Conservation (phyloP, 2,797 vertebrate genomes). For the Calcarius lapponicus region DNA sequence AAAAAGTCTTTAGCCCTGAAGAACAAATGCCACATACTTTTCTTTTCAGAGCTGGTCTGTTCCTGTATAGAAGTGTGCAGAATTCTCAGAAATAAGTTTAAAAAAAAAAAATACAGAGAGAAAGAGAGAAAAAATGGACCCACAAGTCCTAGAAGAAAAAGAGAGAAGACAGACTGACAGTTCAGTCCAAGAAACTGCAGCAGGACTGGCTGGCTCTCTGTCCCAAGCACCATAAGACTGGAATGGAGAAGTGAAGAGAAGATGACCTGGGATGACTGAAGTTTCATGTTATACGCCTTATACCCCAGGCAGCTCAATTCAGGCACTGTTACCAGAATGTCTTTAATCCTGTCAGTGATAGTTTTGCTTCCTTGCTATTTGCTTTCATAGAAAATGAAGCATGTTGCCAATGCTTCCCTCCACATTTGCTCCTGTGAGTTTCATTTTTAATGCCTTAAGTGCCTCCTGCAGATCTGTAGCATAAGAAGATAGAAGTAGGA, state of each 20-base stretch:
- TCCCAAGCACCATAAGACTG: not conserved
- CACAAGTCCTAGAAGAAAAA: not conserved
- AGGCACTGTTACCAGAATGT: not conserved
- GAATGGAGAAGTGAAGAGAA: not conserved
- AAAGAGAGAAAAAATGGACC: not conserved
- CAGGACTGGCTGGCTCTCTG: not conserved
- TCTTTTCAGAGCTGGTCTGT: not conserved
- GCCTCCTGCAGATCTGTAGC: not conserved
- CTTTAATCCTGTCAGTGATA: not conserved
- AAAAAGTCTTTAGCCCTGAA: not conserved
- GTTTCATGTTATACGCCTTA: not conserved
- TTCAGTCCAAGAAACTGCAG: not conserved
- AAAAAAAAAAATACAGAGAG: fast-evolving
- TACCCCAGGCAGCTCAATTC: not conserved
- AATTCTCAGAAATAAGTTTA: not conserved
- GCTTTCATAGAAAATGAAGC: not conserved
- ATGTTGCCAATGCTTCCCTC: not conserved
- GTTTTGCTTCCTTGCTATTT: not conserved
- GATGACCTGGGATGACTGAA: not conserved
- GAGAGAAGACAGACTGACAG: not conserved
- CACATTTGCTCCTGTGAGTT: fast-evolving
- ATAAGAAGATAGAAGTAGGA: not conserved
- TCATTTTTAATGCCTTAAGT: not conserved
- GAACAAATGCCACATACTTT: not conserved
- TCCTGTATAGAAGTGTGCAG: not conserved